These are phyloP conservation scores for Remorina albescens DNA, from an alignment of 2,797 vertebrate genomes.

Conservation along the genomic window DNA sequence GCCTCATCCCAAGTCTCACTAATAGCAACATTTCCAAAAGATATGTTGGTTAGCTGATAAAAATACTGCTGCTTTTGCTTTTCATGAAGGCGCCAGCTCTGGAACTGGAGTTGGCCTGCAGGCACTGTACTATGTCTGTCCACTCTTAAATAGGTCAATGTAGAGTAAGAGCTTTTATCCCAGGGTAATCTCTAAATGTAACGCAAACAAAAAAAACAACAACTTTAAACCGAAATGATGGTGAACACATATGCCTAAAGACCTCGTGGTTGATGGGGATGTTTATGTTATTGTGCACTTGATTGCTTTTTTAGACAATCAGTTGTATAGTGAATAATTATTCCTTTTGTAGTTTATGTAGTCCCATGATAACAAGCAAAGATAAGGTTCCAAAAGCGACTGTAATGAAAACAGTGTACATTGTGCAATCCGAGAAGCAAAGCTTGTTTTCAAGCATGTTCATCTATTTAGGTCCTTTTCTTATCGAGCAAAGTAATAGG, in stretches of 20 bases:
- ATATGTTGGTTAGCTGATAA: background rate
- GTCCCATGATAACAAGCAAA: background rate
- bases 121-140: background rate
- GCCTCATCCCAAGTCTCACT: background rate
- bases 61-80: background rate
- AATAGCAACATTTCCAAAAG: background rate
- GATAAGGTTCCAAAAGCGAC: background rate
- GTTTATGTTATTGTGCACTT: slow-evolving; percentile 1
- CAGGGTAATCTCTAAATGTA: background rate
- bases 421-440: background rate
- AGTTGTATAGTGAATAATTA: background rate
- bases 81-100: background rate
- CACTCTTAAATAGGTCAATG: background rate
- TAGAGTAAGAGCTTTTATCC: background rate
- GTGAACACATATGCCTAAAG: background rate
- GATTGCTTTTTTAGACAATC: background rate
- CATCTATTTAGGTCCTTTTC: background rate
- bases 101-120: background rate
- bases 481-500: background rate
- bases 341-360: background rate
- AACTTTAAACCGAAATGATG: background rate
- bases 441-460: background rate
- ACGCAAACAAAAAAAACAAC: background rate
- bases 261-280: background rate
- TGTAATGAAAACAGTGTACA: background rate